These are phyloP conservation scores for Steinernema feltiae DNA, from an alignment of 1,140 invertebrate genomes.

Conservation along the genomic window DNA sequence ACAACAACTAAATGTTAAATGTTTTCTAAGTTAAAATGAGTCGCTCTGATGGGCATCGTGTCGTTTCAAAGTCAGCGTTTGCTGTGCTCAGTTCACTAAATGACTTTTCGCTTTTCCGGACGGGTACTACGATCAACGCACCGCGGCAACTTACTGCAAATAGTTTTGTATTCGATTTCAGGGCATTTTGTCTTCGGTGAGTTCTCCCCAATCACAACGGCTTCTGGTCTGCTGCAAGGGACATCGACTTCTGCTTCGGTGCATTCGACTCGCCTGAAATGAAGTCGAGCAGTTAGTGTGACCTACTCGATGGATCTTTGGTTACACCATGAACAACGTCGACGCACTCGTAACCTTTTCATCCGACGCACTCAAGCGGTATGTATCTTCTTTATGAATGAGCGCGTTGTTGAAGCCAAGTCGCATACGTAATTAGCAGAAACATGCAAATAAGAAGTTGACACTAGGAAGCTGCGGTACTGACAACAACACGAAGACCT, in stretches of 20 bases:
- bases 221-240: not conserved
- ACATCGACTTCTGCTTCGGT: not conserved
- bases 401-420: not conserved
- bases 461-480: no score
- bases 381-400: not conserved
- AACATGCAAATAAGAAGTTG: no score
- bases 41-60: not conserved
- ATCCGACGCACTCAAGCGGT: conserved; percentile 7
- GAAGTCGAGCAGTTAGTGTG: not conserved
- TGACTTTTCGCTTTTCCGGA: no score
- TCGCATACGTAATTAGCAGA: no score
- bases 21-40: conserved; percentile 12
- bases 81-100: no score
- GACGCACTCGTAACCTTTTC: conserved; percentile 11
- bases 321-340: conserved; percentile 9
- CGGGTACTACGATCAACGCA: no score
- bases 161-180: no score
- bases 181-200: not conserved
- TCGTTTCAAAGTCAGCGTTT: not conserved
- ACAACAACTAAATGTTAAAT: conserved; percentile 11
- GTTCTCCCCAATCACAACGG: not conserved
- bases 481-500: no score
- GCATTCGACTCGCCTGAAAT: not conserved
- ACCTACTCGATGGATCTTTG: not conserved
- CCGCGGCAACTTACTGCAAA: no score